Conservation (phyloP, 2,113 vertebrate species). For the Laticauda laticaudata region DNA sequence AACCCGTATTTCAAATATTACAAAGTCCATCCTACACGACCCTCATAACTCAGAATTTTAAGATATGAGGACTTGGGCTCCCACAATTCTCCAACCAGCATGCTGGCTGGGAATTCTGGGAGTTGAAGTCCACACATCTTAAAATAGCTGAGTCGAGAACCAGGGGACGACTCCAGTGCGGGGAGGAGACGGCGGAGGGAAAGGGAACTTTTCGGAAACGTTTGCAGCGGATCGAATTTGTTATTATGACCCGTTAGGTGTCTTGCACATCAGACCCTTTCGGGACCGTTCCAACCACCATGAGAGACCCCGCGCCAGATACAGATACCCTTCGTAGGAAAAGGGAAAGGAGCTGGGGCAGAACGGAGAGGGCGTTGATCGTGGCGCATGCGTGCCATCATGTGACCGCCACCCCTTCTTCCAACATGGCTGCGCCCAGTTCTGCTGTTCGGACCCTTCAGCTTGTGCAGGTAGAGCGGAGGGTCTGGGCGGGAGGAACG, state of each 20-base stretch:
- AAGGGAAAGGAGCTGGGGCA: background rate
- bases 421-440: constrained; percentile 25
- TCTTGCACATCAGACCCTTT: background rate
- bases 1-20: background rate
- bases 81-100: background rate
- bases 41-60: background rate
- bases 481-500: background rate
- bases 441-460: background rate
- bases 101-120: background rate
- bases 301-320: background rate
- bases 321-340: background rate
- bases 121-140: background rate
- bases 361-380: no score
- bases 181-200: background rate
- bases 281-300: background rate
- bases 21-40: background rate
- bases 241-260: background rate
- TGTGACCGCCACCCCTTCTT: background rate
- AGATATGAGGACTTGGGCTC: background rate
- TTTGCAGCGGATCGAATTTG: background rate
- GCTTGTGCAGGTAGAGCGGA: background rate
- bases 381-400: background rate
- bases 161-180: background rate
- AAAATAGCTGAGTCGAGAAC: background rate
- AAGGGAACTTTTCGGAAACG: background rate